These are phyloP conservation scores for Morone saxatilis DNA, from an alignment of 2,113 vertebrate genomes.

Conservation along the genomic window DNA sequence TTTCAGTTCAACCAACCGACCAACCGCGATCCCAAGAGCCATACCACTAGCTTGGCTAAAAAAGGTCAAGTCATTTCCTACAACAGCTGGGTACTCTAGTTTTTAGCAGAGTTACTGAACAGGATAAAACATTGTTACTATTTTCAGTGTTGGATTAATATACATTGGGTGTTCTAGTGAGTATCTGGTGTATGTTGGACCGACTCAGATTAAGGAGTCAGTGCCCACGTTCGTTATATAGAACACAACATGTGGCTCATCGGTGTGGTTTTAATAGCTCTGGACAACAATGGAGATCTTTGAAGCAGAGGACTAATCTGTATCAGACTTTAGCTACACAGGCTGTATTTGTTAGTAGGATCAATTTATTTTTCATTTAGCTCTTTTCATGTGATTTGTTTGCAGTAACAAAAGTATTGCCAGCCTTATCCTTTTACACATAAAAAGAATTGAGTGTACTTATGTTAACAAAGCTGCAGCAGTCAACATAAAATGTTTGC, in stretches of 20 bases:
- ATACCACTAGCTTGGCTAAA: background rate
- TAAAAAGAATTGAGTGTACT: background rate
- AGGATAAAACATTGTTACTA: background rate
- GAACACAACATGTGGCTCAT: background rate
- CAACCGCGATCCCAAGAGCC: background rate
- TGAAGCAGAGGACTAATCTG: slow-evolving; percentile 14
- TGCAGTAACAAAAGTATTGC: background rate
- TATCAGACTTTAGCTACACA: background rate
- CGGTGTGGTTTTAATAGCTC: slow-evolving; percentile 7
- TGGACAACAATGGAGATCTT: background rate
- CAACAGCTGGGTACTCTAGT: background rate
- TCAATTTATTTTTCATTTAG: background rate
- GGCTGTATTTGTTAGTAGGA: background rate
- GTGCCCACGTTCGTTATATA: background rate
- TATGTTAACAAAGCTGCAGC: slow-evolving; percentile 1
- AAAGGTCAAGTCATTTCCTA: background rate
- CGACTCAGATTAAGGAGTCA: background rate
- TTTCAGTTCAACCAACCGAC: background rate
- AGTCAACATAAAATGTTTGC: too few species aligned
- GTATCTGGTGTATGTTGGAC: background rate
- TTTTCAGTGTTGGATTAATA: slow-evolving; percentile 11
- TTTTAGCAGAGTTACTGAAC: background rate
- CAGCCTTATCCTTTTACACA: background rate
- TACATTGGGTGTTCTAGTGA: background rate
- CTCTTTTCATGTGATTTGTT: slow-evolving; percentile 7